A percentile compares a stretch with the other conserved stretches of the same genome.
phyloP scores from a whole-genome alignment of 2,113 vertebrate genomes.

The Manacus vitellinus region DNA sequence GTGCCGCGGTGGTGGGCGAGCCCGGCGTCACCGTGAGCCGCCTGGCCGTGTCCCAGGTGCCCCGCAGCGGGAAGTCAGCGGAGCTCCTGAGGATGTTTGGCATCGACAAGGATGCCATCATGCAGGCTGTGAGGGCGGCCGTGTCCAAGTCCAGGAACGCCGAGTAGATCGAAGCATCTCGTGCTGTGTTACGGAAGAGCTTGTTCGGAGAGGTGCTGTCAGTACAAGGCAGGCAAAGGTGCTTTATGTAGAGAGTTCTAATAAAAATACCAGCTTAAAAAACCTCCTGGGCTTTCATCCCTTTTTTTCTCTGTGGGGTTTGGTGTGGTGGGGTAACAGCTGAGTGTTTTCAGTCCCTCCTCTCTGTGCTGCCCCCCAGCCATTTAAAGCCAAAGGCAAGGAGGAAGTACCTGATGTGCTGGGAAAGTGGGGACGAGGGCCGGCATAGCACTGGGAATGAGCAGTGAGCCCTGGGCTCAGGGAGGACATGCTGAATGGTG shows the following conservation, averaged over 20 bases:
- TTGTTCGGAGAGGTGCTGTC: not conserved
- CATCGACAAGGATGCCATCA: slow-evolving; percentile 90
- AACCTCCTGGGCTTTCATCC: not conserved
- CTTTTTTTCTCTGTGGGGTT: not conserved
- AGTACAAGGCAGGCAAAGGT: slow-evolving; percentile 41
- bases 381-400: not conserved
- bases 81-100: slow-evolving; percentile 92
- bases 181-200: not conserved
- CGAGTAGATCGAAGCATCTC: slow-evolving; percentile 69
- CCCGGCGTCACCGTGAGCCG: slow-evolving; percentile 80
- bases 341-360: not conserved
- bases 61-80: slow-evolving; percentile 85
- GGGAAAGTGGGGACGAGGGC: not conserved
- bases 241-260: slow-evolving; percentile 61
- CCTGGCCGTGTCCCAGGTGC: slow-evolving; percentile 85
- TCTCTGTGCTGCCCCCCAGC: not conserved
- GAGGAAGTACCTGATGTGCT: rapidly evolving
- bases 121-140: slow-evolving; percentile 82
- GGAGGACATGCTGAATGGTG: not conserved
- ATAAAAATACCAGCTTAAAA: slow-evolving; percentile 69
- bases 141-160: slow-evolving; percentile 83
- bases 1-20: slow-evolving; percentile 81
- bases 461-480: not conserved
- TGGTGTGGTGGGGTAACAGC: not conserved
- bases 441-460: not conserved